Conservation (phyloP, 2,113 vertebrate species). For the Sander lucioperca region DNA sequence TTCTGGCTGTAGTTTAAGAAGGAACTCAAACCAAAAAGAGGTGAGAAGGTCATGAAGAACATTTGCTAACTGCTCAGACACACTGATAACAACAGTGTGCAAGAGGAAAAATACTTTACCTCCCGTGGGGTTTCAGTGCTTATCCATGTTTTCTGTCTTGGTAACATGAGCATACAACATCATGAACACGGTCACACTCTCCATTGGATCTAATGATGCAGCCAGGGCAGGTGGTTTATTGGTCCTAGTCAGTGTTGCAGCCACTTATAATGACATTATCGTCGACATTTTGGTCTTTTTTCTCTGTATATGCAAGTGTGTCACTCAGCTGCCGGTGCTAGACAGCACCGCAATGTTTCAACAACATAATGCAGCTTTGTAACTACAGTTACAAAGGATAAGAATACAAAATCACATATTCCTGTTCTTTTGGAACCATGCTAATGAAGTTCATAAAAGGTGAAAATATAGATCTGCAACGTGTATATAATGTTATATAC, state of each 20-base stretch:
- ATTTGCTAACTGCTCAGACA: constrained; percentile 10
- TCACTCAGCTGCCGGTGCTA: neutral
- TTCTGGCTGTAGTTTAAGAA: constrained; percentile 63
- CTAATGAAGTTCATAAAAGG: neutral
- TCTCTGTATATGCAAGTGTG: neutral
- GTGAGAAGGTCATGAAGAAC: constrained; percentile 60
- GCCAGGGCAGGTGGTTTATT: neutral
- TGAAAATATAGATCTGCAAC: neutral
- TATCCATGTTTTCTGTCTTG: constrained; percentile 22
- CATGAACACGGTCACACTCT: neutral
- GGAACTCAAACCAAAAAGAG: constrained; percentile 41
- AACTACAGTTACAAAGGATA: neutral
- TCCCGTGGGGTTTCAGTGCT: neutral
- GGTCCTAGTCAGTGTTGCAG: neutral
- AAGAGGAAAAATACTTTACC: neutral
- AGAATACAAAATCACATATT: neutral
- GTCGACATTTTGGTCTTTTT: neutral
- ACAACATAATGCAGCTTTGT: neutral
- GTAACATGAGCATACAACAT: neutral
- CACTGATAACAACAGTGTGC: constrained; percentile 2
- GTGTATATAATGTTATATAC: neutral
- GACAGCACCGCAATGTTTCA: neutral
- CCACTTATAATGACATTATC: neutral
- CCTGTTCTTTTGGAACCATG: neutral
- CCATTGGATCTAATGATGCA: neutral